Percentiles rank a stretch among this genome's conserved stretches.
Evolutionary conservation across 1,140 invertebrate species (phyloP).

Genomic region (Tetragnatha versicolor): DNA sequence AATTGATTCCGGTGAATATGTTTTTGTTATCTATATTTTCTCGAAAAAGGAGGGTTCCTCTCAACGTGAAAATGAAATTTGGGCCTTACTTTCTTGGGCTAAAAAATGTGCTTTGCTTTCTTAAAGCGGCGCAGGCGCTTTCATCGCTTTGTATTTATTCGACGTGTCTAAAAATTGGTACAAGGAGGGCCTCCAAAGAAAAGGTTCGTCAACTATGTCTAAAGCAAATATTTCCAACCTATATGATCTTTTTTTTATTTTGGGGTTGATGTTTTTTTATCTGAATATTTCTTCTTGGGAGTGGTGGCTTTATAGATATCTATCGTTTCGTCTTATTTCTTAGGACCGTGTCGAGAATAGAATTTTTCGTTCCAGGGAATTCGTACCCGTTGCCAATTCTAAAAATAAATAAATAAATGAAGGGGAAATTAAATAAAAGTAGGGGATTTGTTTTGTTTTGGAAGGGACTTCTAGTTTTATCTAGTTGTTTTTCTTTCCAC

Average conservation of each 20-base stretch:
- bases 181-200: not conserved
- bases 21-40: slow-evolving; percentile 51
- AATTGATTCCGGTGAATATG: slow-evolving; percentile 52
- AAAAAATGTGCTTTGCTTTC: too few relatives aligned
- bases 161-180: not conserved
- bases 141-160: too few relatives aligned
- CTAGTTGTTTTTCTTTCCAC: not conserved
- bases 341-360: not conserved
- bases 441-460: not conserved
- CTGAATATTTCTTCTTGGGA: not conserved
- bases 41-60: slow-evolving; percentile 3
- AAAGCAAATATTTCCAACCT: slow-evolving; percentile 47
- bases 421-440: slow-evolving; percentile 14
- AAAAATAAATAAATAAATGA: slow-evolving; percentile 3
- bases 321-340: not conserved
- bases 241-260: not conserved
- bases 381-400: not conserved
- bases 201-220: slow-evolving; percentile 29
- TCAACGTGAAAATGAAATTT: slow-evolving; percentile 48
- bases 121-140: too few relatives aligned
- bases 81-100: too few relatives aligned
- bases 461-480: not conserved
- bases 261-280: not conserved
- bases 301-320: not conserved
- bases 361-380: not conserved